Conservation (phyloP, 2,797 vertebrate genomes). For the Hoplostethus mediterraneus region DNA sequence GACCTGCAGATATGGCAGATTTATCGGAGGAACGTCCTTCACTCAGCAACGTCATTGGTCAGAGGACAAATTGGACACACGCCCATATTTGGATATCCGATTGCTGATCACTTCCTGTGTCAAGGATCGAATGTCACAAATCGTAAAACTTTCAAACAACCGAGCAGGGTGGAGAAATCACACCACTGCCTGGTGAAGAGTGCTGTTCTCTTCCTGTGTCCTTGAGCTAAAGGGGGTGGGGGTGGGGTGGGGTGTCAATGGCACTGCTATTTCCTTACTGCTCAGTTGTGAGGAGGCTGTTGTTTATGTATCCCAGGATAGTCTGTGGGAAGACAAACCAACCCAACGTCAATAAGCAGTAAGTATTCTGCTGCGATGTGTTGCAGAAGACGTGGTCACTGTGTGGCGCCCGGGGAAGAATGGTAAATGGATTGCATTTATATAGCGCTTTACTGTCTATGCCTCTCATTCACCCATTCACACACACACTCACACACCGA, state of each 20-base stretch:
- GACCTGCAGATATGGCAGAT: constrained; percentile 28
- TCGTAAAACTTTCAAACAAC: constrained; percentile 37
- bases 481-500: too few relatives aligned
- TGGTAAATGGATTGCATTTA: too few relatives aligned
- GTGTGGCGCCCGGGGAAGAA: too few relatives aligned
- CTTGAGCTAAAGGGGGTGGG: constrained; percentile 22
- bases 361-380: too few relatives aligned
- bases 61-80: constrained; percentile 2
- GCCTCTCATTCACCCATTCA: too few relatives aligned
- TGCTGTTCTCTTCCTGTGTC: constrained; percentile 39
- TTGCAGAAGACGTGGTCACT: too few relatives aligned
- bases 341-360: constrained; percentile 1
- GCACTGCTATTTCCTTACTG: constrained; percentile 9
- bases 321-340: not conserved
- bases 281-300: not conserved
- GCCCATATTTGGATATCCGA: not conserved
- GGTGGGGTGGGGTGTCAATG: not conserved
- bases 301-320: constrained; percentile 19
- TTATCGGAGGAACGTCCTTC: constrained; percentile 31
- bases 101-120: not conserved
- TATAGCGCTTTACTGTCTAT: too few relatives aligned
- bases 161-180: constrained; percentile 4
- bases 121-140: not conserved
- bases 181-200: not conserved
- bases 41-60: constrained; percentile 28